Evolutionary conservation across 2,113 vertebrate species (phyloP).

Genomic region (Phrynocephalus versicolor): DNA sequence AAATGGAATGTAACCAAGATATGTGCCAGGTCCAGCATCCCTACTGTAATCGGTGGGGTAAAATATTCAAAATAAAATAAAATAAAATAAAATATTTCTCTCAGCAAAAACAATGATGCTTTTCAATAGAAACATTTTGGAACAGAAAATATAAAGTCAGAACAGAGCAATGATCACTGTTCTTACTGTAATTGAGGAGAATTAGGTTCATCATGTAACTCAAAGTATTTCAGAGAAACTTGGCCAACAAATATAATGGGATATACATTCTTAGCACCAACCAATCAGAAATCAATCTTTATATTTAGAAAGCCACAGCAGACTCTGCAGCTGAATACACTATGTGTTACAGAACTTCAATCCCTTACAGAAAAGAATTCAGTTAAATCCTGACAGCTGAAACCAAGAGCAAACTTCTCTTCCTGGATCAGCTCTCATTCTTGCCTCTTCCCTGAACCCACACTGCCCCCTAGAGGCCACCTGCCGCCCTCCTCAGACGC

Average conservation of each 20-base stretch:
- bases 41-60: too few species aligned
- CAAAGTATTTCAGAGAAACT: background rate
- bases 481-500: background rate
- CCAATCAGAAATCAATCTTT: background rate
- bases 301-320: background rate
- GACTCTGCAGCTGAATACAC: background rate
- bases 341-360: background rate
- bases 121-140: fast-evolving
- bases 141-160: fast-evolving
- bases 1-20: background rate
- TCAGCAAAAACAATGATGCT: fast-evolving
- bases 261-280: background rate
- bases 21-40: background rate
- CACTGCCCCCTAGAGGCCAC: slow-evolving; percentile 48
- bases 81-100: too few species aligned
- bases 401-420: background rate
- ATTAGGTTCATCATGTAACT: background rate
- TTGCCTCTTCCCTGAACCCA: background rate
- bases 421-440: background rate
- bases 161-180: background rate
- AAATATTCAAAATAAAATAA: too few species aligned
- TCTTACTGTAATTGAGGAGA: background rate
- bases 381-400: background rate
- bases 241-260: background rate
- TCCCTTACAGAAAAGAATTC: background rate